A percentile compares a stretch with the other conserved stretches of the same genome.
phyloP scores from a whole-genome alignment of 1,140 invertebrate genomes.

The Mesaphorura yosii region DNA sequence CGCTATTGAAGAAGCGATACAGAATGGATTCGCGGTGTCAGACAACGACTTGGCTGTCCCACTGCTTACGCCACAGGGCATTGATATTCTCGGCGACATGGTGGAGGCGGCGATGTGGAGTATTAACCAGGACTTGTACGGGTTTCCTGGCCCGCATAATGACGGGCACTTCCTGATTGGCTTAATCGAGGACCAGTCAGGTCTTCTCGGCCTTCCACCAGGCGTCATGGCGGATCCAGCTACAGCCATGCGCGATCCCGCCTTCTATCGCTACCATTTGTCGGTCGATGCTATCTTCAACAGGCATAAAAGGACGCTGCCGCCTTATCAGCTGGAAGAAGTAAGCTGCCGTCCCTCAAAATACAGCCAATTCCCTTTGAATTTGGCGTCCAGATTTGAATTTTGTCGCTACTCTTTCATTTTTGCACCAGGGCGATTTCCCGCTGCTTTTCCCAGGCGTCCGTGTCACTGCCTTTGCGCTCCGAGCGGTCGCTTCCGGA shows the following conservation, averaged over 20 bases:
- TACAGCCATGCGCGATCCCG: constrained; percentile 53
- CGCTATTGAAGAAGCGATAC: neutral
- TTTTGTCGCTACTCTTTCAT: neutral
- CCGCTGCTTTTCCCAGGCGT: constrained; percentile 2
- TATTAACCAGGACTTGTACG: constrained; percentile 1
- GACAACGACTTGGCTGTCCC: neutral
- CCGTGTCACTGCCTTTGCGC: neutral
- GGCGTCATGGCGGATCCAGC: constrained; percentile 56
- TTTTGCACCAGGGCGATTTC: neutral
- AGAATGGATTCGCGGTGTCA: neutral
- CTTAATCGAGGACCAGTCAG: constrained; percentile 32
- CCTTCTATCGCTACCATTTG: constrained; percentile 39
- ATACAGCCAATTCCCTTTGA: no score
- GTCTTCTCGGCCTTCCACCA: constrained; percentile 32
- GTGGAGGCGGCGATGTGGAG: neutral
- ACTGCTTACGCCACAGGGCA: constrained; percentile 41
- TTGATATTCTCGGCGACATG: constrained; percentile 36
- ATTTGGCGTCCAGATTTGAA: neutral
- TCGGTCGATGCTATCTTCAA: constrained; percentile 39
- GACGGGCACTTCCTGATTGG: neutral
- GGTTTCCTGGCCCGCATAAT: constrained; percentile 5
- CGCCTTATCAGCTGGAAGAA: constrained; percentile 37
- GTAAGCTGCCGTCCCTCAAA: constrained; percentile 23
- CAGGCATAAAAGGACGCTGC: constrained; percentile 36
- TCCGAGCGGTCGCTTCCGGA: neutral